Conservation (phyloP, 2,113 vertebrate genomes). For the Paralichthys olivaceus region DNA sequence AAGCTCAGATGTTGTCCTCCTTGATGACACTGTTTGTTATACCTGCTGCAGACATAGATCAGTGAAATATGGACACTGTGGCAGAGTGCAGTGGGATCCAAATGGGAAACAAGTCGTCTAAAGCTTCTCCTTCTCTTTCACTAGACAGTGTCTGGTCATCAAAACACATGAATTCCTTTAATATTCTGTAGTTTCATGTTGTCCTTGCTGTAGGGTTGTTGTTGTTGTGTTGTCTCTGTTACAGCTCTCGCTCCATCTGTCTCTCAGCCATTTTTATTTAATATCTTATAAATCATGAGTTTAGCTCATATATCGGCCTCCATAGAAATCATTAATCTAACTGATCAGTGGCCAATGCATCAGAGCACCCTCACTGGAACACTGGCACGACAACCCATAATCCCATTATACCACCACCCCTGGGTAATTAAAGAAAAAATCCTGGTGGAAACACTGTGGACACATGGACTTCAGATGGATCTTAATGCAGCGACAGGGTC, state of each 20-base stretch:
- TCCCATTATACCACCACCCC: not conserved
- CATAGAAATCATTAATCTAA: not conserved
- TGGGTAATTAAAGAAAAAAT: not conserved
- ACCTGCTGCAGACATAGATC: no score
- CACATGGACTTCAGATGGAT: conserved; percentile 40
- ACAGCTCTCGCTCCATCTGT: no score
- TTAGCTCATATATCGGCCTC: not conserved
- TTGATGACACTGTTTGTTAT: no score
- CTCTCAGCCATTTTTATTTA: not conserved
- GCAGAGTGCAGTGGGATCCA: no score
- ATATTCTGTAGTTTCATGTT: not conserved
- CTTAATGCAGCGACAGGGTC: conserved; percentile 43
- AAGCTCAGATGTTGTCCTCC: no score
- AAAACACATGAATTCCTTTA: not conserved
- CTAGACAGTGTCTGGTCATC: not conserved
- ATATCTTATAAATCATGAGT: not conserved
- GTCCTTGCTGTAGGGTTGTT: conserved; percentile 1
- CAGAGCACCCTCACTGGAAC: not conserved
- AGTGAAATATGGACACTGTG: no score
- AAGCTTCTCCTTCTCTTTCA: not conserved
- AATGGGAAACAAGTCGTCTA: no score
- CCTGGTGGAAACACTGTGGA: not conserved
- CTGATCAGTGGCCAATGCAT: not conserved
- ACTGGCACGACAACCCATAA: not conserved
- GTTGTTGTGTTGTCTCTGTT: not conserved